Percentiles rank a stretch among this genome's conserved stretches.
phyloP scores from a whole-genome alignment of 2,888 invertebrate species.

The Cephus runcator region DNA sequence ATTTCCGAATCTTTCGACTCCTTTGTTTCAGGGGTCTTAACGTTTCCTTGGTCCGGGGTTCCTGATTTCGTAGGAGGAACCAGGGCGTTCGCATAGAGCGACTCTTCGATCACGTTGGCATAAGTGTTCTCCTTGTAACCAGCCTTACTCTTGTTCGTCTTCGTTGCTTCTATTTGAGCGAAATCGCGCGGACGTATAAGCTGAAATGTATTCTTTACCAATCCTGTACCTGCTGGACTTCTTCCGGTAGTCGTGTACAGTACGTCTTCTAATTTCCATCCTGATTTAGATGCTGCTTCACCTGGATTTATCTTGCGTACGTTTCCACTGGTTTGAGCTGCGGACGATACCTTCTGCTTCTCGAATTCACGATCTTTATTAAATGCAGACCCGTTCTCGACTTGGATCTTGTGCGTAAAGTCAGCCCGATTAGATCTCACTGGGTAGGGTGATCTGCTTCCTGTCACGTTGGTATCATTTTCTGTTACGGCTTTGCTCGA shows the following conservation, averaged over 20 bases:
- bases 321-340: slow-evolving; percentile 70
- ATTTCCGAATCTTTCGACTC: neutral
- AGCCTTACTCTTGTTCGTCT: slow-evolving; percentile 46
- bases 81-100: slow-evolving; percentile 49
- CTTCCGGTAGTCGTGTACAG: slow-evolving; percentile 45
- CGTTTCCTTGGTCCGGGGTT: neutral
- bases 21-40: neutral
- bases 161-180: slow-evolving; percentile 66
- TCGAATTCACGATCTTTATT: slow-evolving; percentile 28
- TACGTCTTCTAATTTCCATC: slow-evolving; percentile 44
- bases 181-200: slow-evolving; percentile 70
- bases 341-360: slow-evolving; percentile 69
- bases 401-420: neutral
- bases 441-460: neutral
- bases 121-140: slow-evolving; percentile 59
- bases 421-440: neutral
- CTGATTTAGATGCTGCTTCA: slow-evolving; percentile 6
- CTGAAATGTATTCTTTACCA: slow-evolving; percentile 65
- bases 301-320: slow-evolving; percentile 60
- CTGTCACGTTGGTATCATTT: neutral
- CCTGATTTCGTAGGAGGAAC: slow-evolving; percentile 25
- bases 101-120: slow-evolving; percentile 65
- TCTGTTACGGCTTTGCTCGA: neutral
- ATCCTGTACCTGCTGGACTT: slow-evolving; percentile 28
- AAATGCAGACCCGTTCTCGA: neutral